These are phyloP conservation scores for Camptogramma bilineatum DNA, from an alignment of 2,888 invertebrate genomes.

Conservation along the genomic window DNA sequence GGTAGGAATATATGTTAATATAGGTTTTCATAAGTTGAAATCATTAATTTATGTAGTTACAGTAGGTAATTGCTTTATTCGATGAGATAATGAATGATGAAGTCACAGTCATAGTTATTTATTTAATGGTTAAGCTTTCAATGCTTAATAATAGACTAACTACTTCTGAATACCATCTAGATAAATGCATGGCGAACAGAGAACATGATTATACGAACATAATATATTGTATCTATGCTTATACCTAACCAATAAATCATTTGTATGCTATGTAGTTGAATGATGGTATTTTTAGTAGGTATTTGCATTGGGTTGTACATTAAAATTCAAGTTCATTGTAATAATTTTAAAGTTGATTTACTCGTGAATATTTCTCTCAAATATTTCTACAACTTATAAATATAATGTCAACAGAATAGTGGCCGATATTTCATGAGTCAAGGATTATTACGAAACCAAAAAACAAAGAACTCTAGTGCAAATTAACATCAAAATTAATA, in stretches of 20 bases:
- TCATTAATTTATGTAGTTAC: background rate
- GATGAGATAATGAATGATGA: conserved; percentile 21
- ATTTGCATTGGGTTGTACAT: too few relatives aligned
- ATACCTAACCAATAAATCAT: too few relatives aligned
- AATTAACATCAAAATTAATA: background rate
- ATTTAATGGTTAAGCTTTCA: conserved; percentile 15
- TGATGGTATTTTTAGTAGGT: too few relatives aligned
- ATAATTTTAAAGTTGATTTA: background rate
- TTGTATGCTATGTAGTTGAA: too few relatives aligned
- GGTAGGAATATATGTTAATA: background rate
- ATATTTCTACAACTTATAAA: background rate
- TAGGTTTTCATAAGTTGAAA: background rate
- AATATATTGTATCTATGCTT: too few relatives aligned
- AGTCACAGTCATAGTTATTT: conserved; percentile 15
- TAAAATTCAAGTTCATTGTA: too few relatives aligned
- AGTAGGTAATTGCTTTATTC: background rate
- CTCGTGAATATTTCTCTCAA: background rate
- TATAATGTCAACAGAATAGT: background rate
- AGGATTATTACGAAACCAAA: background rate
- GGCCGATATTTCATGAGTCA: background rate
- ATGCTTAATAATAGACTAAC: conserved; percentile 18
- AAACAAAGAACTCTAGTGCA: background rate
- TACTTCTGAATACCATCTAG: conserved; percentile 3
- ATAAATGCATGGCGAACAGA: background rate
- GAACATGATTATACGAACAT: background rate